These are phyloP conservation scores for Dicrurus megarhynchus DNA, from an alignment of 2,113 vertebrate genomes.

Conservation along the genomic window DNA sequence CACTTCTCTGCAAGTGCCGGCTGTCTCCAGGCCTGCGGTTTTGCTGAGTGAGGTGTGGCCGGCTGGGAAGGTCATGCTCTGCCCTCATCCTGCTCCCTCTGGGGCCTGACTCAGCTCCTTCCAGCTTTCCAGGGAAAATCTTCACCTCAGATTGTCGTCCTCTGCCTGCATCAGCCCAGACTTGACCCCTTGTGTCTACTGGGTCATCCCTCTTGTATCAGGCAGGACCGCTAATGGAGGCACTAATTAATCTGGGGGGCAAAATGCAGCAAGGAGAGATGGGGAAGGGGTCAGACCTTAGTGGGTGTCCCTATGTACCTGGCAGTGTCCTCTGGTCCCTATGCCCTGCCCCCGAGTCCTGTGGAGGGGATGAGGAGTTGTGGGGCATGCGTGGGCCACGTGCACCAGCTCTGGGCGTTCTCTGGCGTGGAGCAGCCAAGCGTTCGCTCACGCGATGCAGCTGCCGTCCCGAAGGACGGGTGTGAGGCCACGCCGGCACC, in stretches of 20 bases:
- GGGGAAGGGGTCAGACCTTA: no score
- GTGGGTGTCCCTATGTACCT: rapidly evolving
- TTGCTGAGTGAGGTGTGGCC: rapidly evolving
- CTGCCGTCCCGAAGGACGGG: not conserved
- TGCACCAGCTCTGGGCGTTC: not conserved
- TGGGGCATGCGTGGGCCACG: not conserved
- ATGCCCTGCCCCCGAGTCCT: rapidly evolving
- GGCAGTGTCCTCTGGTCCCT: rapidly evolving
- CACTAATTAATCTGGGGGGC: not conserved
- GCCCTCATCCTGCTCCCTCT: not conserved
- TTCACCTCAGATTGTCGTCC: not conserved
- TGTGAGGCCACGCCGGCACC: not conserved
- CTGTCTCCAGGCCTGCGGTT: not conserved
- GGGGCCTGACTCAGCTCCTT: slow-evolving; percentile 12
- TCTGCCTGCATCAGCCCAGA: not conserved
- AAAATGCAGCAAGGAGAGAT: not conserved
- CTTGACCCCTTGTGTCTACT: not conserved
- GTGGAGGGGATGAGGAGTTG: not conserved
- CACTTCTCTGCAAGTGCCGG: not conserved
- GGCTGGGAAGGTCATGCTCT: not conserved
- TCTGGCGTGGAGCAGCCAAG: not conserved
- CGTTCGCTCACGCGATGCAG: not conserved
- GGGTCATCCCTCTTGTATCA: not conserved
- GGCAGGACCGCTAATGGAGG: rapidly evolving
- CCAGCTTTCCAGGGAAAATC: not conserved